Base-by-base conservation (phyloP, 2,888 invertebrate species). In the Habrosyne pyritoides region DNA sequence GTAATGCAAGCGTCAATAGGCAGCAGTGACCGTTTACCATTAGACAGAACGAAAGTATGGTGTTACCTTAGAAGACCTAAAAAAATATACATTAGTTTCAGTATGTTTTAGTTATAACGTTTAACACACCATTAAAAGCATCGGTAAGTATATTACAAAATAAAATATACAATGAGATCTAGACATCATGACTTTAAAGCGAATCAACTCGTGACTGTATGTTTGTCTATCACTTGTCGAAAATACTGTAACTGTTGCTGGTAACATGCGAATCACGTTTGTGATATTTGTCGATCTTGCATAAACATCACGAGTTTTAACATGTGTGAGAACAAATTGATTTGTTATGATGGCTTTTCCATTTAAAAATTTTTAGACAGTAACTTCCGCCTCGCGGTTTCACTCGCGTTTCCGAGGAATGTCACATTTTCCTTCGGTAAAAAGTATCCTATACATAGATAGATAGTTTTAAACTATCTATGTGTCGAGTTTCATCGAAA, bases 231-330 rank as follows among this genome's bases (percentile, higher is more conserved):
- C 30, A 42, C 53, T 30, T 53, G 55, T 59, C 59, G 57, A 59
- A 54, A 61, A 55, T 54, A 42, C 47, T 51, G 52, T 57, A 51
- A 51, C 52, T 53, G n/a, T 48, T 50, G 57, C 52, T 47, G 63
- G 58, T 65, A 71, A 55, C 53, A 58, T 64, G 60, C 57, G 53
- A 67, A 75, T 69, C 76, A 75, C 73, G 76, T 54, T n/a, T 33
- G 10, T 52, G 49, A 50, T 73, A 54, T 71, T 73, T 73, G 61
- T 62, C 53, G 42, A 60, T 52, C 56, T 63, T 57, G 59, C 66
- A 64, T 54, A 33, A 56, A 54, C 54, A 67, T 69, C 73, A 74
- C 71, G 71, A 73, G 22, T 53, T 52, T 52, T 53, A 50, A 28
- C 26, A 21, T 7, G n/a, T 14, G 33, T 18, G 18, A 6, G 18